Conservation (phyloP, 1,140 invertebrate species). For the Chironomus striatipennis region DNA sequence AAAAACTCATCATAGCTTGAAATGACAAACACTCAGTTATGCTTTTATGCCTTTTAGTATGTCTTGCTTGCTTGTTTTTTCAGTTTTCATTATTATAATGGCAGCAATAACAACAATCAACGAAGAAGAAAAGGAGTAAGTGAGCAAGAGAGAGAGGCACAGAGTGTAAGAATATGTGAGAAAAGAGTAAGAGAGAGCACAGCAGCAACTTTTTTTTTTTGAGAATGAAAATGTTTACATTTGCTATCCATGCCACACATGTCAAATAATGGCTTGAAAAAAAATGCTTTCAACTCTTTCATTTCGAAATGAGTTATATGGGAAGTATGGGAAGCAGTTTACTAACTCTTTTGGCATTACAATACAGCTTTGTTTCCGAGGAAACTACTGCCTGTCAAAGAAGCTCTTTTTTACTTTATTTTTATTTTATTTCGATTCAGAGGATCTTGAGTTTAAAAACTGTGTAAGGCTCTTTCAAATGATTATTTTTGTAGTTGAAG, state of each 20-base stretch:
- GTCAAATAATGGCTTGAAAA: conserved; percentile 6
- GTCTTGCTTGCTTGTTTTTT: neutral
- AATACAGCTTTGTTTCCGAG: neutral
- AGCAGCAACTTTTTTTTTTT: neutral
- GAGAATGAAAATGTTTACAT: neutral
- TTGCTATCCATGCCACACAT: neutral
- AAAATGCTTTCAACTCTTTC: neutral
- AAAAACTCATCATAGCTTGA: conserved; percentile 11
- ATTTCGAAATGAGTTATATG: neutral
- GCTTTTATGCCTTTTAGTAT: neutral
- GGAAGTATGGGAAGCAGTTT: neutral
- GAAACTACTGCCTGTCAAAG: neutral
- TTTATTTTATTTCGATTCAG: too few species aligned
- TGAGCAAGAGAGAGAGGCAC: neutral
- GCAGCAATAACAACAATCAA: neutral
- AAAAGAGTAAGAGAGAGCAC: neutral
- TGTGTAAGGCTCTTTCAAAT: too few species aligned
- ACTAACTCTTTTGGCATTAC: neutral
- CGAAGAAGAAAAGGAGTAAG: neutral
- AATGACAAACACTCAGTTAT: neutral
- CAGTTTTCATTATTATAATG: conserved; percentile 14
- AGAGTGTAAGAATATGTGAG: neutral
- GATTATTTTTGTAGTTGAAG: too few species aligned
- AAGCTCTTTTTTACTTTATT: neutral
- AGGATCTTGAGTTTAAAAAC: too few species aligned